Evolutionary conservation across 1,140 invertebrate species (phyloP).

Genomic region (Cotesia vestalis): DNA sequence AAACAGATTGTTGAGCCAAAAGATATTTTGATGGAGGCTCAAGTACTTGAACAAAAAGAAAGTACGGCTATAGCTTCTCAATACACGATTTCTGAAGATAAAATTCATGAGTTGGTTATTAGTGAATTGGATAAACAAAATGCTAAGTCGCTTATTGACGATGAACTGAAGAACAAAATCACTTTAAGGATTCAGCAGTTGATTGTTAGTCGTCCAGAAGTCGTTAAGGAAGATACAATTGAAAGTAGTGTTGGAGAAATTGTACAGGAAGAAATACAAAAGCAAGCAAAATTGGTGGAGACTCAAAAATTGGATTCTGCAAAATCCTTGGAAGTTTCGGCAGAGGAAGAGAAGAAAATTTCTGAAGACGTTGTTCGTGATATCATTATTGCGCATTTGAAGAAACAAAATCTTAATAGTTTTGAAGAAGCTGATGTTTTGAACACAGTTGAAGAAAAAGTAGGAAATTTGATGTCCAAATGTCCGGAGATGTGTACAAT

Average conservation of each 20-base stretch:
- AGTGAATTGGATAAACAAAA: slow-evolving; percentile 16
- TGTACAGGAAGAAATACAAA: not conserved
- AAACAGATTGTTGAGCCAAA: too few species aligned
- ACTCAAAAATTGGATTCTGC: slow-evolving; percentile 31
- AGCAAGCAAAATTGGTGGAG: slow-evolving; percentile 1
- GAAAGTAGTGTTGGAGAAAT: slow-evolving; percentile 19
- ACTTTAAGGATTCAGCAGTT: not conserved
- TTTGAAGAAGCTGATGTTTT: slow-evolving; percentile 34
- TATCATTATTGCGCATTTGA: slow-evolving; percentile 15
- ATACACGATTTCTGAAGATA: slow-evolving; percentile 3
- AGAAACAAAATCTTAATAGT: slow-evolving; percentile 18
- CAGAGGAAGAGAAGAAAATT: not conserved
- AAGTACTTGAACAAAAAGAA: not conserved
- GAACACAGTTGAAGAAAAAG: slow-evolving; percentile 36
- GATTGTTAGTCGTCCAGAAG: not conserved
- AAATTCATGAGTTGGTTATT: slow-evolving; percentile 24
- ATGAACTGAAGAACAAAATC: not conserved
- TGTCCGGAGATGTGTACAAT: not conserved
- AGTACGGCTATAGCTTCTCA: not conserved
- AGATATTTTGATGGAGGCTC: not conserved
- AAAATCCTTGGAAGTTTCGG: slow-evolving; percentile 7
- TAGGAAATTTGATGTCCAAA: not conserved
- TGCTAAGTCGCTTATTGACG: not conserved
- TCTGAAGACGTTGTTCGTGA: slow-evolving; percentile 27
- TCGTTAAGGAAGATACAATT: slow-evolving; percentile 11